Evolutionary conservation across 35 echinoderm and acorn worm genomes (phyloP).

Genomic region (Strongylocentrotus purpuratus): DNA sequence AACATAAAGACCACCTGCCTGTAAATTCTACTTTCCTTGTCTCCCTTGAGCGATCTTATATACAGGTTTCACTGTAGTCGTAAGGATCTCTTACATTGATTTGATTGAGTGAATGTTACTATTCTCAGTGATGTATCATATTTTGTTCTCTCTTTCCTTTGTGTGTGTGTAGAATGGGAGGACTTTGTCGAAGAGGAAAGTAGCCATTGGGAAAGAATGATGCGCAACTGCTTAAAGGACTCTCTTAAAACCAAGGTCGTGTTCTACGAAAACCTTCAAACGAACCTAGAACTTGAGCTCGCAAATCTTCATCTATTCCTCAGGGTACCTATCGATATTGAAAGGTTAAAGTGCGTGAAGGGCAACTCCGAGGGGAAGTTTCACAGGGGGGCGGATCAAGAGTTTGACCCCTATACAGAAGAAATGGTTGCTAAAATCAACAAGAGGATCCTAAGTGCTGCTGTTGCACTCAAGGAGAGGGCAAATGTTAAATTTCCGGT

Average conservation of each 20-base stretch:
- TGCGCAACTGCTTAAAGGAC: constrained; percentile 30
- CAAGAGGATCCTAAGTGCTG: background rate
- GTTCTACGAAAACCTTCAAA: constrained; percentile 36
- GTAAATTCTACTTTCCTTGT: no score
- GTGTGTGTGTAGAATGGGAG: constrained; percentile 19
- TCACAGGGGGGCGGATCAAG: background rate
- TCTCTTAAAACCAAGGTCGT: background rate
- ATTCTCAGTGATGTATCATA: background rate
- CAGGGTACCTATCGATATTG: background rate
- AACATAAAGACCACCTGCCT: no score
- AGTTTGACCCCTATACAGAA: constrained; percentile 24
- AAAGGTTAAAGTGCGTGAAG: constrained; percentile 19
- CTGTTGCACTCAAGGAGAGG: background rate
- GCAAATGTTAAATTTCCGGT: constrained; percentile 8
- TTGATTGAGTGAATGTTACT: background rate
- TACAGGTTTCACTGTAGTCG: no score
- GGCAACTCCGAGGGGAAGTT: background rate
- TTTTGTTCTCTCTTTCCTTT: background rate
- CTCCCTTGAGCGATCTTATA: no score
- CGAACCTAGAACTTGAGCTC: background rate
- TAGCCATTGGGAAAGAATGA: constrained; percentile 46
- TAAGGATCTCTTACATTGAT: background rate
- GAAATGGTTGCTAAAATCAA: constrained; percentile 24
- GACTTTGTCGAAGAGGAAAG: constrained; percentile 46
- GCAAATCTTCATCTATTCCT: background rate